A percentile compares a stretch with the other conserved stretches of the same genome.
phyloP scores from a whole-genome alignment of 1,140 invertebrate species.

The Papilio machaon region DNA sequence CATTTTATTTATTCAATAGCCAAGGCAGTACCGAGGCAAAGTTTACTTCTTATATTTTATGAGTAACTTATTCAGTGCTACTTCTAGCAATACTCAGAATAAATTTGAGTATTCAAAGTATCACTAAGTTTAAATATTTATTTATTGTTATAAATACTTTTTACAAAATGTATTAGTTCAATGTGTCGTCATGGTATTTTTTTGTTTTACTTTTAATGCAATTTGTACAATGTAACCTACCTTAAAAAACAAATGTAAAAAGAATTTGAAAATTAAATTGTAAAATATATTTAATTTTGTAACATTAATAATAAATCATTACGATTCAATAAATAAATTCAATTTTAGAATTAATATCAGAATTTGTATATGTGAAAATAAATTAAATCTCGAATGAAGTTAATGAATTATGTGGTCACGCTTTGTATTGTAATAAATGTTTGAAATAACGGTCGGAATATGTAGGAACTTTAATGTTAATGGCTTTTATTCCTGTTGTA shows the following conservation, averaged over 20 bases:
- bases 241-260: too few species aligned
- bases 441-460: constrained; percentile 16
- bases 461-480: constrained; percentile 1
- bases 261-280: too few species aligned
- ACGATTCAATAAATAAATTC: not conserved
- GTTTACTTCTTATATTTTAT: not conserved
- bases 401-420: constrained; percentile 26
- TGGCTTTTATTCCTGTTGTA: constrained; percentile 3
- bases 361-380: constrained; percentile 6
- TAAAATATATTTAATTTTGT: too few species aligned
- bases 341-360: not conserved
- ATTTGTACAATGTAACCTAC: too few species aligned
- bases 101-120: not conserved
- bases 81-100: not conserved
- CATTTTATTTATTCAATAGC: constrained; percentile 25
- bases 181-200: not conserved
- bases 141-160: not conserved
- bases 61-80: not conserved
- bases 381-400: not conserved
- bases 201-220: not conserved
- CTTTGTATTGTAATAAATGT: constrained; percentile 17
- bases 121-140: not conserved
- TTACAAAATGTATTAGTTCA: not conserved
- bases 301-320: not conserved
- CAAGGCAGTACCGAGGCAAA: not conserved